A percentile compares a stretch with the other conserved stretches of the same genome.
phyloP scores from a whole-genome alignment of 2,797 vertebrate genomes.

The Scyliorhinus canicula region DNA sequence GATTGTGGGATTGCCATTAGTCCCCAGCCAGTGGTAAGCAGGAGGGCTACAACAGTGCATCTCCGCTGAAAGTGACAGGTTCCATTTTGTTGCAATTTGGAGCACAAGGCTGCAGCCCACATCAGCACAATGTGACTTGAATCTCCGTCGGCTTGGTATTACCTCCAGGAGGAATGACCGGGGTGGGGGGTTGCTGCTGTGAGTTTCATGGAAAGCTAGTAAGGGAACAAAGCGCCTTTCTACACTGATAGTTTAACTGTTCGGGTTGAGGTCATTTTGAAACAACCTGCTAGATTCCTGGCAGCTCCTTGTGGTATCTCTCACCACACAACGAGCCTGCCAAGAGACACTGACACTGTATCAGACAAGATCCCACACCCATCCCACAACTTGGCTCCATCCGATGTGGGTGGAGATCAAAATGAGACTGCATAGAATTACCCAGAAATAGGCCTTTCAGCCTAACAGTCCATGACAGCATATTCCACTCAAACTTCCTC shows the following conservation, averaged over 20 bases:
- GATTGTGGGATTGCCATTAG: too few relatives aligned
- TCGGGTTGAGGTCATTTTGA: background rate
- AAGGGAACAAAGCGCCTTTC: background rate
- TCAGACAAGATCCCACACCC: background rate
- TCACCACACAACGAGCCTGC: slow-evolving; percentile 13
- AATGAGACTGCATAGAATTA: background rate
- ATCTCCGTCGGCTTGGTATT: background rate
- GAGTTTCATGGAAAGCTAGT: background rate
- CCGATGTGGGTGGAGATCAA: background rate
- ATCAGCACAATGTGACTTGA: background rate
- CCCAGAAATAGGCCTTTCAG: background rate
- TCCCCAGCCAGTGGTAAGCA: too few relatives aligned
- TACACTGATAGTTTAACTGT: background rate
- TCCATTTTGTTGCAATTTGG: background rate
- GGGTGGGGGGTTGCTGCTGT: background rate
- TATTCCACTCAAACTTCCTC: background rate
- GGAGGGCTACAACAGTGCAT: too few relatives aligned
- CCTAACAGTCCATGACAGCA: background rate
- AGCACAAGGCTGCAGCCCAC: background rate
- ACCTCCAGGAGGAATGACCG: background rate
- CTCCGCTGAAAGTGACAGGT: background rate
- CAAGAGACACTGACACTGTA: background rate
- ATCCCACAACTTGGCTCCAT: background rate
- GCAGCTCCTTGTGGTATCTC: background rate
- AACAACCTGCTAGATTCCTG: slow-evolving; percentile 30